Conservation (phyloP, 1,140 invertebrate species). For the Neodiprion fabricii region DNA sequence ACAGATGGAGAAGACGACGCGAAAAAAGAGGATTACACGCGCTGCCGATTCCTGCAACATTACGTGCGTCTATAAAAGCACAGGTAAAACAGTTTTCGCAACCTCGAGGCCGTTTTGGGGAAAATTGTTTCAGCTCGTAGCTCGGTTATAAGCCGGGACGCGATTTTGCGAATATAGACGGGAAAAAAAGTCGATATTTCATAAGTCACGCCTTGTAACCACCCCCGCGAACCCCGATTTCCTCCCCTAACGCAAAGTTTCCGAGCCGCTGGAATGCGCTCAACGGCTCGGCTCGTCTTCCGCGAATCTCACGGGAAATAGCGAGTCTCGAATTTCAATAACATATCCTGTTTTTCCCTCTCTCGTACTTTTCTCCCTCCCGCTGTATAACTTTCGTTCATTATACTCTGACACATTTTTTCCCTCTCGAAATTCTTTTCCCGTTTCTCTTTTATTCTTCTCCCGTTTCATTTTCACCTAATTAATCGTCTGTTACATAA, state of each 20-base stretch:
- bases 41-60: neutral
- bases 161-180: neutral
- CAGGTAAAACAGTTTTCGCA: neutral
- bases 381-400: no score
- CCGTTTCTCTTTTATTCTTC: neutral
- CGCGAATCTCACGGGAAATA: neutral
- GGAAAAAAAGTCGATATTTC: neutral
- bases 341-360: neutral
- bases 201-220: neutral
- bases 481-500: no score
- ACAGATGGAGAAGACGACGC: neutral
- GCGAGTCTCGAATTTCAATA: slow-evolving; percentile 2
- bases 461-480: neutral
- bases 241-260: neutral
- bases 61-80: neutral
- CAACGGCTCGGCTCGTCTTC: neutral
- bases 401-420: neutral
- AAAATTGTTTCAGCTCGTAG: no score
- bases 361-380: no score
- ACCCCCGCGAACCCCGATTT: neutral
- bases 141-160: neutral
- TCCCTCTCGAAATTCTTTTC: neutral
- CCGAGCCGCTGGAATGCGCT: slow-evolving; percentile 1
- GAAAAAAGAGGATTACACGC: neutral
- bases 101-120: neutral